Conservation (phyloP, 1,140 invertebrate species). For the Bombus huntii region DNA sequence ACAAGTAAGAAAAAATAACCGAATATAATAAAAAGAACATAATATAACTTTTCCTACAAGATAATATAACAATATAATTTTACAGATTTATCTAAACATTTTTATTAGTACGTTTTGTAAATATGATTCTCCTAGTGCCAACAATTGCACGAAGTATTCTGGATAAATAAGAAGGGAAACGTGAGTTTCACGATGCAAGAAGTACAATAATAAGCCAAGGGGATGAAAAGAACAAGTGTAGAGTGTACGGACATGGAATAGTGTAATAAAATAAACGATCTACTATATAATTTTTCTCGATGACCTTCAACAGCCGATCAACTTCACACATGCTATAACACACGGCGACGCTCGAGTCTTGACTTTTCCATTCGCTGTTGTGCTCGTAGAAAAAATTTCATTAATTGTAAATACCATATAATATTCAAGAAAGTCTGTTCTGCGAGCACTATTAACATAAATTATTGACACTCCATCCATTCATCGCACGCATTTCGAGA, state of each 20-base stretch:
- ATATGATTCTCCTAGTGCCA: neutral
- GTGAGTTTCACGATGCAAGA: neutral
- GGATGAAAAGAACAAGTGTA: neutral
- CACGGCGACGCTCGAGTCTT: neutral
- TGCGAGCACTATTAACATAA: neutral
- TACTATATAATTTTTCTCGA: neutral
- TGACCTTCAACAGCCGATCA: slow-evolving; percentile 7
- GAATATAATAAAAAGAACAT: neutral
- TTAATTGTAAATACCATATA: neutral
- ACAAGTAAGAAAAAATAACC: neutral
- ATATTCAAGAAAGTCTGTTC: neutral
- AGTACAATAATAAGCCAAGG: neutral
- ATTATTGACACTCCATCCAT: neutral
- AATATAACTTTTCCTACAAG: neutral
- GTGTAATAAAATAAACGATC: slow-evolving; percentile 3
- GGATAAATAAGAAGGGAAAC: neutral
- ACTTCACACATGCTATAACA: neutral
- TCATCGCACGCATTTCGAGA: neutral
- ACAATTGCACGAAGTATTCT: too few relatives aligned
- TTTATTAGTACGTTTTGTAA: neutral
- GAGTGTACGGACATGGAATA: neutral
- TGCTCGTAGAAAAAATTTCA: slow-evolving; percentile 7
- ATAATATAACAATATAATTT: neutral
- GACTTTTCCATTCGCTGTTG: neutral
- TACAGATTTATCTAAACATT: neutral